Evolutionary conservation across 2,888 invertebrate genomes (phyloP), one percentile per base, ranked within the genome.

Genomic region (Embidobia sp.): DNA sequence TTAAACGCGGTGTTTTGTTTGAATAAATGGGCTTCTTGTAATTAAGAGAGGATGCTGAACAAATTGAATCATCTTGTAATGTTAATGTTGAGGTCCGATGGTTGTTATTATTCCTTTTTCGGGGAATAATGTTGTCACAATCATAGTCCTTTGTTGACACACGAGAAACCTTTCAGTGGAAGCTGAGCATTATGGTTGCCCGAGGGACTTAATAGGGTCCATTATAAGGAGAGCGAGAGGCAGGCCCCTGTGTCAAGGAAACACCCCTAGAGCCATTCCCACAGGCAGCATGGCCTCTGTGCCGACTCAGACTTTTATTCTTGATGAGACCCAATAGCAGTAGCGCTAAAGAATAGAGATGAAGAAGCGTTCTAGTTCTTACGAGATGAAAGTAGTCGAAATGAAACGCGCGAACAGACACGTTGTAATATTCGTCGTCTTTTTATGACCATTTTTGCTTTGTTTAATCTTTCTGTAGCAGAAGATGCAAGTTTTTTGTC

Each of bases 231-330:
- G 80, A 51, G 78, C 51, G 78, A 77, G 84, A 86, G 89, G 89
- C 89, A 85, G 89, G 86, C 83, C 87, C 79, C 84, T 78, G 69
- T 49, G 61, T 70, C 53, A 82, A 80, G 86, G 88, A 86, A 86
- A 86, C 88, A 89, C 89, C 89, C 88, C 86, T 85, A 85, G 85
- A 85, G 88, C 88, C 87, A 88, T 89, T 83, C 82, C 85, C 81
- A 82, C 76, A 81, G 81, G 75, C 85, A 86, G 82, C 81, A 88
- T 86, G 88, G 87, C 87, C 81, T 80, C 72, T 74, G 40, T 74
- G 61, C 67, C 67, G 70, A 72, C 61, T 48, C 57, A 78, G 42
- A 77, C 73, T 64, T 67, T 67, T 57, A 49, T 73, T 63, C 79
- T 72, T 77, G 78, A 77, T 77, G 74, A 80, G 80, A 63, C 74